Evolutionary conservation across 2,888 invertebrate species (phyloP).

Genomic region (Chrysomela aeneicollis): DNA sequence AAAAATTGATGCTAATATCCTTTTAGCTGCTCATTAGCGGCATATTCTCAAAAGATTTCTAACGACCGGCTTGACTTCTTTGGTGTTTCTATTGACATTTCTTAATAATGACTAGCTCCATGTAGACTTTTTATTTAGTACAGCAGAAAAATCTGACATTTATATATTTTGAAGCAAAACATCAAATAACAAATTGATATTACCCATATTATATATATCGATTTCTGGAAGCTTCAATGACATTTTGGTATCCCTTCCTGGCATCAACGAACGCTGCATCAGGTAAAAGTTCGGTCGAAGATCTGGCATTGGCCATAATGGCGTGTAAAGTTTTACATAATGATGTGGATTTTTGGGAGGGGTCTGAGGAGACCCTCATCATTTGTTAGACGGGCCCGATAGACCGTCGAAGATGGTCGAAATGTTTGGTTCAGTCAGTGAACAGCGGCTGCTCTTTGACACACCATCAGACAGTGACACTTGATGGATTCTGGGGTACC

Average conservation of each 20-base stretch:
- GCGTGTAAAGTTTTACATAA: slow-evolving; percentile 46
- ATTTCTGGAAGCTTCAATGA: background rate
- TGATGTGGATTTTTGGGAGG: slow-evolving; percentile 42
- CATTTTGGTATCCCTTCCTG: background rate
- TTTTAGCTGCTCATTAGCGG: too few species aligned
- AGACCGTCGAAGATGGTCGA: slow-evolving; percentile 31
- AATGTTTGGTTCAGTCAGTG: slow-evolving; percentile 5
- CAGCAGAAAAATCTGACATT: too few species aligned
- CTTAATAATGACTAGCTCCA: too few species aligned
- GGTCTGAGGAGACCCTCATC: slow-evolving; percentile 38
- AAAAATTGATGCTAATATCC: too few species aligned
- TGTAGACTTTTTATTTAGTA: too few species aligned
- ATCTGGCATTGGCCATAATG: slow-evolving; percentile 34
- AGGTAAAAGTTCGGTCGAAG: slow-evolving; percentile 40
- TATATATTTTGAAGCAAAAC: too few species aligned
- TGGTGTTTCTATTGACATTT: too few species aligned
- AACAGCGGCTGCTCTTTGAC: slow-evolving; percentile 9
- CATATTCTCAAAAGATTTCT: too few species aligned
- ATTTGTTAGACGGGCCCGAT: slow-evolving; percentile 40
- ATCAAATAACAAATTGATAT: too few species aligned
- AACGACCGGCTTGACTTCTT: too few species aligned
- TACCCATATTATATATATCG: slow-evolving; percentile 39
- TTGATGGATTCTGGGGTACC: slow-evolving; percentile 21
- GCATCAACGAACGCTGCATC: slow-evolving; percentile 9
- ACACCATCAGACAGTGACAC: slow-evolving; percentile 22